Evolutionary conservation across 2,113 vertebrate genomes (phyloP), one percentile per base, ranked within the genome.

Genomic region (Arizona elegans): DNA sequence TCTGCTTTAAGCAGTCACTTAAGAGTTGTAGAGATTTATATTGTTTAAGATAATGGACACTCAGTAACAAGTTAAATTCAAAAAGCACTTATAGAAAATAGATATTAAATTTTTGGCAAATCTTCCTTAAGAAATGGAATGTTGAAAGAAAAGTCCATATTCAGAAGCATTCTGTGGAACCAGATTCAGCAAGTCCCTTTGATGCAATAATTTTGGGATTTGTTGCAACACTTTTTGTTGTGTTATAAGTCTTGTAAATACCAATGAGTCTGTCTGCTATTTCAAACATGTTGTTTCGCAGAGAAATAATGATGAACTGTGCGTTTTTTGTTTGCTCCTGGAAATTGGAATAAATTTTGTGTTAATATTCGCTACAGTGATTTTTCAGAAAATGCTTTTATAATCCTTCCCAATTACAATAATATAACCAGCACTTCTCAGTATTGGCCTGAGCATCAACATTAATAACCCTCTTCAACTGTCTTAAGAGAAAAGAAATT

Each of bases 271-370:
- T 98, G 92, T 99, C 99, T 0, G 99, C 98, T 1, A 99, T 99
- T 96, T 99, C 99, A 92, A 99, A 99, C 99, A 99, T 99, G 97
- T 99, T 99, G 98, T 99, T 99, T 93, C 99, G 98, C 97, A 99
- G 97, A 43, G 99, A 99, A 97, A 99, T 99, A 95, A 99, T 98
- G 96, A 99, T 99, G 93, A 99, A 99, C 94, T 99, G 99, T 88
- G 99, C 99, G 1, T 99, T 99, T 97, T 98, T 99, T 3, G 99
- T 99, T 98, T 99, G 99, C 47, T 99, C 99, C 99, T 99, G 98
- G 19, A 97, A 94, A 11, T 86, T 92, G 91, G 95, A 95, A 21
- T 0, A 6, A 3, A 8, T 6, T 38, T 65, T 52, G 47, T 54
- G 8, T 53, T 86, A 62, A 47, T 89, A 86, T 81, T 81, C 1